These are phyloP conservation scores for Danio jaintianensis DNA, from an alignment of 2,797 vertebrate species.

Conservation along the genomic window DNA sequence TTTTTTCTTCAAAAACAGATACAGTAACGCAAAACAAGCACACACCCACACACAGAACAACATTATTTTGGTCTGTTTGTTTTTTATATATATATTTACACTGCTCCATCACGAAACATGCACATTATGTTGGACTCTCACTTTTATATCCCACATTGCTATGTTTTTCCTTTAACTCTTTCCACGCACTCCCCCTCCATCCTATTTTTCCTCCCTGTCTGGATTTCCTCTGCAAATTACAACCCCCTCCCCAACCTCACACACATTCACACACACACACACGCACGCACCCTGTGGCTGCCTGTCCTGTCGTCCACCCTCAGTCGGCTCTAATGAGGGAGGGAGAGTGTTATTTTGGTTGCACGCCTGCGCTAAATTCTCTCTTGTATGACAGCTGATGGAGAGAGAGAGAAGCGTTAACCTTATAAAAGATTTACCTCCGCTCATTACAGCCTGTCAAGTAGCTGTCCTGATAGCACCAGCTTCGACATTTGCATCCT, in stretches of 20 bases:
- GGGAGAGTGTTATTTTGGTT: conserved; percentile 83
- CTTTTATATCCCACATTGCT: conserved; percentile 54
- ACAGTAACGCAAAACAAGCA: background rate
- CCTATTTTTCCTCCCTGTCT: conserved; percentile 61
- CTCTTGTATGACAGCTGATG: conserved; percentile 94
- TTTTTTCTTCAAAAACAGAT: background rate
- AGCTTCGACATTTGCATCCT: conserved; percentile 83
- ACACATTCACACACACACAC: conserved; percentile 33
- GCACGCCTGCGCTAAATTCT: conserved; percentile 82
- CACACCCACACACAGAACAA: background rate
- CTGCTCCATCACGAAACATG: conserved; percentile 10
- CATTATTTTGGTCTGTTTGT: background rate
- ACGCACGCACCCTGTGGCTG: conserved; percentile 80
- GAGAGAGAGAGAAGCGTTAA: conserved; percentile 83
- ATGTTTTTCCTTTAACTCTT: conserved; percentile 70
- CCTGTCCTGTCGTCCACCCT: conserved; percentile 74
- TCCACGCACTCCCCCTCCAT: conserved; percentile 68
- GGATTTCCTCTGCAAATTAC: conserved; percentile 82
- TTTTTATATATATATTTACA: conserved; percentile 44
- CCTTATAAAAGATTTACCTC: conserved; percentile 95
- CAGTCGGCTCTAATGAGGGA: conserved; percentile 90
- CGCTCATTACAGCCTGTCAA: conserved; percentile 93
- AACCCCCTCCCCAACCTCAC: conserved; percentile 53
- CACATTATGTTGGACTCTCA: background rate
- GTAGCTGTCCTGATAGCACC: conserved; percentile 81